Base-by-base conservation (phyloP, 2,888 invertebrate species). In the Chydorus sphaericus region DNA sequence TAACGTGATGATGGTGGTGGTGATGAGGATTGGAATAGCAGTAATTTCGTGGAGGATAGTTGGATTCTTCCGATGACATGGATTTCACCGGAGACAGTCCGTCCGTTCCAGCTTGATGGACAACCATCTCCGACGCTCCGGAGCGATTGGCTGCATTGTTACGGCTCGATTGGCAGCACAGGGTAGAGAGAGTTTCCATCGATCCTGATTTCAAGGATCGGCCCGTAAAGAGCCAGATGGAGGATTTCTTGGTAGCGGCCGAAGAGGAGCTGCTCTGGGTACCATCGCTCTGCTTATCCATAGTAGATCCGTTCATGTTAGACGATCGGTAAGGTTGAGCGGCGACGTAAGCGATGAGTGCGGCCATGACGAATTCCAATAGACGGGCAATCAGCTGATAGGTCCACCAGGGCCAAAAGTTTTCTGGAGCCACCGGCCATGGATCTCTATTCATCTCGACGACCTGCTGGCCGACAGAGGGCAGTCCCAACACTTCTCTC, bases 281-380 rank as follows among this genome's bases (percentile, higher is more conserved):
- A 20, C 11, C 23, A n/a, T 44, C 44, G 20, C 44, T 28, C 28
- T 44, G 44, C 14, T 44, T 44, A 23, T 51, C 57, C 16, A 57
- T 50, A 14, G 44, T 44, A 3, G 57, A 58, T n/a, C n/a, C n/a
- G n/a, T n/a, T n/a, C n/a, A n/a, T n/a, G n/a, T n/a, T n/a, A n/a
- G n/a, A n/a, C n/a, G n/a, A n/a, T n/a, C 67, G 64, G 44, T 68
- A 64, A 8, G 70, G 70, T 56, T 85, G 73, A 54, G 89, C 87
- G 49, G 88, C 86, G 10, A 92, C 89, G 79, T 89, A 91, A 0
- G 85, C 85, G 62, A 90, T 76, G 55, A 89, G 75, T 4, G 84
- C 82, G 63, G 91, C 86, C 65, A 92, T 85, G n/a, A 83, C 80
- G 48, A 92, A 80, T 71, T 93, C 93, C 54, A 90, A 78, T 6